Percentiles rank a stretch among this genome's conserved stretches.
Conservation (phyloP, 2,797 vertebrate species). For the Sylvia borin region DNA sequence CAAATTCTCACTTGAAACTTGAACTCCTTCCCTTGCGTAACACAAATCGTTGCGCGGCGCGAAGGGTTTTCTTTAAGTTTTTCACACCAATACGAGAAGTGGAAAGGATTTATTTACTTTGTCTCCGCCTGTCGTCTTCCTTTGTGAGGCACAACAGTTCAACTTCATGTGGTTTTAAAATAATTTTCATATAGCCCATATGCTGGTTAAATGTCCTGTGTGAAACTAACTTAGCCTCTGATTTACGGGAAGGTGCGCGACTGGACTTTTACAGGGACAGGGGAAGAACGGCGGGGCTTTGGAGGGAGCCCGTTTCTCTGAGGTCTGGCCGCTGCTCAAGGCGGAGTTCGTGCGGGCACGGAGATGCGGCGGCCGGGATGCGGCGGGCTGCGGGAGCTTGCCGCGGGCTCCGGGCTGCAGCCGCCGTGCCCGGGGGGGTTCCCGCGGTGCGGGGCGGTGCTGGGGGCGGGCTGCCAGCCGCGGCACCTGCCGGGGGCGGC, state of each 20-base stretch:
- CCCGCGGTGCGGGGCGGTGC: not conserved
- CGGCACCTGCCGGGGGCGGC: constrained; percentile 6
- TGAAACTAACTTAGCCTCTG: not conserved
- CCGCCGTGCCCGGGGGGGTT: not conserved
- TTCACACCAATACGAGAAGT: not conserved
- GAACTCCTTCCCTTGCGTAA: not conserved
- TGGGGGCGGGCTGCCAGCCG: not conserved
- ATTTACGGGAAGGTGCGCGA: not conserved
- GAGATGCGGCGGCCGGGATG: not conserved
- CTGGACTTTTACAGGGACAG: rapidly evolving
- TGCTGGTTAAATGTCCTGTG: not conserved
- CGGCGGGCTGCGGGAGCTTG: not conserved
- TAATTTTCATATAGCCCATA: not conserved
- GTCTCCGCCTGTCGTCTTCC: not conserved
- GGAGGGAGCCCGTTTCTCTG: not conserved
- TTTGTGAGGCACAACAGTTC: not conserved
- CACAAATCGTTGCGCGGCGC: rapidly evolving
- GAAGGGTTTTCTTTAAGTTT: not conserved
- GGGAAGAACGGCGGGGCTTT: not conserved
- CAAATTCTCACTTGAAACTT: not conserved
- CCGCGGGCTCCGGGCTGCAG: not conserved
- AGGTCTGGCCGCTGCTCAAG: not conserved
- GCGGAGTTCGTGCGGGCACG: not conserved
- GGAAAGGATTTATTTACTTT: not conserved
- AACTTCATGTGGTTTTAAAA: not conserved